Base-by-base conservation (phyloP, 1,140 invertebrate genomes). In the Drosophila kohkoa region DNA sequence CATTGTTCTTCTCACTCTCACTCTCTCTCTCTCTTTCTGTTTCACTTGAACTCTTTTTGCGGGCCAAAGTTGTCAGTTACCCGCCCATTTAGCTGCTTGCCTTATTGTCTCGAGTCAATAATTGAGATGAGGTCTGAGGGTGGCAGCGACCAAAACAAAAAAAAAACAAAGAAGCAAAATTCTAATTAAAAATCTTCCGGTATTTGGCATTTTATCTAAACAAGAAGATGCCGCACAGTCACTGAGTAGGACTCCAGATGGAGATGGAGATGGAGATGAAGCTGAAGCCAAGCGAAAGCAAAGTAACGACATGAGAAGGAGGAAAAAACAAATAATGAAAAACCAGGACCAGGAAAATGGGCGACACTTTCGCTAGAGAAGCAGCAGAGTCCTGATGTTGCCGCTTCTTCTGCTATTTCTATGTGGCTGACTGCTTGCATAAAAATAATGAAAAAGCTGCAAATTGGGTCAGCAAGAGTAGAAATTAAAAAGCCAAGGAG, bases 121-220 rank as follows among this genome's bases (percentile, higher is more conserved):
- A 66, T 52, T 71, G 62, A 67, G 65, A 57, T 66, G 52, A 59
- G 43, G 11, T 48, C 46, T 52, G 48, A 4, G 11, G 6, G 48
- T 11, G 38, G 60, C n/a, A 16, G 25, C 30, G 51, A 48, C 35
- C 11, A 38, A 51, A 35, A 49, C 20, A 52, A 20, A 13, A 41
- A 68, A 60, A 80, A 25, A 25, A 25, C 3, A 38, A 2, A 8
- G 35, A 38, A 38, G 10, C 35, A 10, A 83, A 89, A 85, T 81
- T 89, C 81, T 89, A 85, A 89, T 89, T 89, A 89, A 89, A 89
- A 89, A 89, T 89, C 81, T 85, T 86, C 86, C 86, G 81, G 85
- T 88, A 74, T 89, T 85, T 85, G 81, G 78, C 68, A 51, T 85
- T 85, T 81, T 89, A 89, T 85, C 85, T 85, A 79, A 89, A 69